Evolutionary conservation across 2,888 invertebrate species (phyloP), one percentile per base, ranked within the genome.

Genomic region (Drymonia ruficornis): DNA sequence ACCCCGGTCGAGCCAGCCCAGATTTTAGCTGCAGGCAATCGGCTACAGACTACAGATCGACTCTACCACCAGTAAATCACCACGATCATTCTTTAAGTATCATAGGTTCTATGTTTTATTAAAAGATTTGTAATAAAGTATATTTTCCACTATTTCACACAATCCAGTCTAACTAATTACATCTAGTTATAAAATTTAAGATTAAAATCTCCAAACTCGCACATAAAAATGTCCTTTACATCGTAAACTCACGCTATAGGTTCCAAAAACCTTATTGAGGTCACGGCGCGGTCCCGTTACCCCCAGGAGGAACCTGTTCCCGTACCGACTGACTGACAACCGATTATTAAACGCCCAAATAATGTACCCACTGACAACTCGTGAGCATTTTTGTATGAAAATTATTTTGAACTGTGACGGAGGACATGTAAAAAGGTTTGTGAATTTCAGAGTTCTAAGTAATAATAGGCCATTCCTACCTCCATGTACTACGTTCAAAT

Each of bases 261-360:
- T 75, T 74, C 74, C 81, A 71, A 82, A 81, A 80, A 60, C 67
- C 53, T 55, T 70, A 83, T 81, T 78, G 80, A 59, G 77, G 80
- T 80, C 81, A 78, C 51, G 49, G 67, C 52, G 56, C 50, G 23
- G 70, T 80, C 76, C 80, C 81, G 81, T 78, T 80, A 79, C 45
- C 53, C 61, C 59, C 64, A 74, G 75, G 72, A 65, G 51, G 63
- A 72, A 76, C 81, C 76, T 67, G 80, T 77, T 74, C 65, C 65
- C 53, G 54, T 55, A 54, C 55, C 55, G n/a, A 48, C 29, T 52
- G 58, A 60, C 65, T 61, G 70, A 72, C 70, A 65, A 65, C 64
- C 38, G 51, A 59, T 61, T 63, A 70, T 61, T 63, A 70, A 38
- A 51, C 49, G 47, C 55, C 59, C 50, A 59, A 70, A 68, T 59